Evolutionary conservation across 2,888 invertebrate genomes (phyloP).

Genomic region (Agriopis leucophaearia): DNA sequence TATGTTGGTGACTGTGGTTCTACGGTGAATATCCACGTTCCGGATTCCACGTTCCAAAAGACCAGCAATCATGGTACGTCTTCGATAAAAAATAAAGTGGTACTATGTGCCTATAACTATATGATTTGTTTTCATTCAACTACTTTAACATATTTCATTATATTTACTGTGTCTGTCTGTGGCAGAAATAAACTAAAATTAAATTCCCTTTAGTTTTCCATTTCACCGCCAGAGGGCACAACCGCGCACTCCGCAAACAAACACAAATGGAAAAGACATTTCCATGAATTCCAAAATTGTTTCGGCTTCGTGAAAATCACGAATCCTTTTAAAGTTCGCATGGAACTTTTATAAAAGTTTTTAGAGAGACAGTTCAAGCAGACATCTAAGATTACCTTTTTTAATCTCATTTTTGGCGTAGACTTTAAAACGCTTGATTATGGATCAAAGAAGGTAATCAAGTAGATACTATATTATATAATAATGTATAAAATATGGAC

Average conservation of each 20-base stretch:
- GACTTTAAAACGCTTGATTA: neutral
- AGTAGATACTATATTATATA: no score
- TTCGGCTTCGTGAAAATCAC: constrained; percentile 24
- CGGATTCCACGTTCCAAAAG: neutral
- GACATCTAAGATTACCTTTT: constrained; percentile 7
- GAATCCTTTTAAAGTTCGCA: constrained; percentile 22
- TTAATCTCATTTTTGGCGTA: neutral
- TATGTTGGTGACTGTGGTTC: no score
- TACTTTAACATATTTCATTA: no score
- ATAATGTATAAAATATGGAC: no score
- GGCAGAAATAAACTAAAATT: constrained; percentile 21
- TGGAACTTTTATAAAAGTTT: constrained; percentile 18
- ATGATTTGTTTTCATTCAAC: neutral
- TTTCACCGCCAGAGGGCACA: constrained; percentile 20
- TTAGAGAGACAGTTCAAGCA: neutral
- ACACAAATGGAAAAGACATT: constrained; percentile 25
- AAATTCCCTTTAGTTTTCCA: constrained; percentile 26
- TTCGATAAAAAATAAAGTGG: no score
- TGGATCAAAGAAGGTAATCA: neutral
- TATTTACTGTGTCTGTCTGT: constrained; percentile 1
- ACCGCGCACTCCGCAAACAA: constrained; percentile 15
- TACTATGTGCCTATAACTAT: no score
- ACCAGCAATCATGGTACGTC: no score
- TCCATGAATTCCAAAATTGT: constrained; percentile 23
- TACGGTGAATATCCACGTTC: neutral